Evolutionary conservation across 2,888 invertebrate species (phyloP).

Genomic region (Drosophila meridiana): DNA sequence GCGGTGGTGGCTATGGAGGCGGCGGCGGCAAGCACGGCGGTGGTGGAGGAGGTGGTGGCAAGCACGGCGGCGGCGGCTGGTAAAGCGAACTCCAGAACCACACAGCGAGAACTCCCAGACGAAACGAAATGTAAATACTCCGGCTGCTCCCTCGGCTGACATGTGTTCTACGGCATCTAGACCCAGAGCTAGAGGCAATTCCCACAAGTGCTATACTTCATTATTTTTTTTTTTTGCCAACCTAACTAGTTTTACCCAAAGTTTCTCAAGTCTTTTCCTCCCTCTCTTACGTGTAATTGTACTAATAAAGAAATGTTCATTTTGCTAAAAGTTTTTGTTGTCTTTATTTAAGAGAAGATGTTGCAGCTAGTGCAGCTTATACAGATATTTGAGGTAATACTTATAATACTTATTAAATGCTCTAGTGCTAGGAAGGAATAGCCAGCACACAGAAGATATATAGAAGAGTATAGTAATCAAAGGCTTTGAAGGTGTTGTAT

Average conservation of each 20-base stretch:
- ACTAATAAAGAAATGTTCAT: constrained; percentile 54
- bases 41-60: constrained; percentile 55
- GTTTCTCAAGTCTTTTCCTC: constrained; percentile 20
- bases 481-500: too few species aligned
- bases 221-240: constrained; percentile 22
- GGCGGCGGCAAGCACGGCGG: constrained; percentile 51
- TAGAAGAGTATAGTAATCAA: too few species aligned
- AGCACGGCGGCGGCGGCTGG: constrained; percentile 59
- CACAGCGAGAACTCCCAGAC: constrained; percentile 37
- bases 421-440: not conserved
- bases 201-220: constrained; percentile 17
- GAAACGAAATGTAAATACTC: constrained; percentile 47
- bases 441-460: too few species aligned
- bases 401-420: too few species aligned
- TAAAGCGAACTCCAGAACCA: constrained; percentile 27
- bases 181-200: constrained; percentile 29
- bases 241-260: constrained; percentile 36
- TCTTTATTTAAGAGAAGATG: not conserved
- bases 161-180: constrained; percentile 55
- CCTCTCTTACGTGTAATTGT: constrained; percentile 21
- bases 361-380: not conserved
- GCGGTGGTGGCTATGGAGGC: constrained; percentile 42
- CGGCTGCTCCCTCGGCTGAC: constrained; percentile 43
- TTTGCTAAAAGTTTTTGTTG: constrained; percentile 26
- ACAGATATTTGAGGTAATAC: not conserved